phyloP scores from a whole-genome alignment of 2,113 vertebrate genomes.

The Leptosomus discolor region DNA sequence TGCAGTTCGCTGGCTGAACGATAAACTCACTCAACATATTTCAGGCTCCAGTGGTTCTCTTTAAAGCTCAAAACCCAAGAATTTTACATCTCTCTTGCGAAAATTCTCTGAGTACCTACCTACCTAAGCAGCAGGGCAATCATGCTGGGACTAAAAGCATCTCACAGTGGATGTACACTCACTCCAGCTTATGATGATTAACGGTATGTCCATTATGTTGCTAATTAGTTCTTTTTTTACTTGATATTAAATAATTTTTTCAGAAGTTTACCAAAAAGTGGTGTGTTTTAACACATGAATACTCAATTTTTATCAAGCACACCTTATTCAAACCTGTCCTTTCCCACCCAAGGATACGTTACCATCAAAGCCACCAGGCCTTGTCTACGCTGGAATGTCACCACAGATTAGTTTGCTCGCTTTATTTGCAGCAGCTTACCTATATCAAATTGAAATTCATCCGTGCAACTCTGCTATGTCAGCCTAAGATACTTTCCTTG shows the following conservation, averaged over 20 bases:
- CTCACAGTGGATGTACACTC: fast-evolving
- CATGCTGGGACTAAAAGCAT: background rate
- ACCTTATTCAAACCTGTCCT: background rate
- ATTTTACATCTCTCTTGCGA: background rate
- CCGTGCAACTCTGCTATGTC: background rate
- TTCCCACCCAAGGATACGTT: background rate
- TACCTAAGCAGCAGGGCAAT: background rate
- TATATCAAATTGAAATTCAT: conserved; percentile 20
- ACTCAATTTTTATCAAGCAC: background rate
- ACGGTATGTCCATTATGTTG: background rate
- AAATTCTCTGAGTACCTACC: background rate
- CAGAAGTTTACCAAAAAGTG: background rate
- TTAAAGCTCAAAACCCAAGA: background rate
- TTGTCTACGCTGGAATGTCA: background rate
- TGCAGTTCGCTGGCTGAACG: background rate
- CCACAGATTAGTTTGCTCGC: background rate
- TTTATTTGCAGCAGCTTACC: background rate
- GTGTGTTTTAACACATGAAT: background rate
- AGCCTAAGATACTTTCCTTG: conserved; percentile 37
- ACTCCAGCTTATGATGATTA: background rate
- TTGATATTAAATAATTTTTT: background rate
- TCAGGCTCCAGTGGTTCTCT: background rate
- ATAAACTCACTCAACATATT: background rate
- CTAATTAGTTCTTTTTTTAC: background rate
- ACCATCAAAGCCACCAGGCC: background rate